Evolutionary conservation across 2,888 invertebrate genomes (phyloP), one percentile per base, ranked within the genome.

Genomic region (Alentia gelatinosa): DNA sequence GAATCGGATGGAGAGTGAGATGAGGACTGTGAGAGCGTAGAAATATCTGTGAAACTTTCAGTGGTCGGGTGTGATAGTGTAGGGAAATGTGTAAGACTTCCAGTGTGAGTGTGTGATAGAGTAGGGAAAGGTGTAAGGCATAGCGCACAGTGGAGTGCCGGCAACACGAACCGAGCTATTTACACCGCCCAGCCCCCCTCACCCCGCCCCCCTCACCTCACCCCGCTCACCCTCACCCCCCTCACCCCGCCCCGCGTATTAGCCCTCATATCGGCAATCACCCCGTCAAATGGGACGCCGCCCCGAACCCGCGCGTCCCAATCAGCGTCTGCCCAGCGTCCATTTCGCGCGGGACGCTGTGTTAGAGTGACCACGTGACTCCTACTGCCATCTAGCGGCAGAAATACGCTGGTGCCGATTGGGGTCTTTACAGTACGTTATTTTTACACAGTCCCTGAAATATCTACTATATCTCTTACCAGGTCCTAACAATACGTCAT

Each of bases 191-290:
- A 3, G 5, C 56, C 19, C 56, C 5, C 56, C 19, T n/a, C 19
- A 3, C n/a, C 56, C 56, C 56, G n/a, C 56, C 3, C 56, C 19
- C 5, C 56, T 7, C 56, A 19, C 56, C 56, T n/a, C 56, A 56
- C 39, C 19, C 1, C 23, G 83, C 1, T 39, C 37, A 83, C 83
- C 83, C 39, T 83, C 39, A 15, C 23, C 33, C 83, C 83, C 26
- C 5, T 47, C 9, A 19, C 19, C 35, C 19, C 1, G 83, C 4
- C 83, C 37, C 39, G 35, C 15, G 83, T 83, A 83, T 83, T 83
- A 83, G 83, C 37, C 83, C 83, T 83, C 40, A 83, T 83, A 83
- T 40, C 83, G 33, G 26, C 83, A 83, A 83, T 83, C 83, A 83
- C 40, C 83, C 83, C 83, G 83, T 83, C 83, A 83, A 83, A 83